Base-by-base conservation (phyloP, 2,797 vertebrate genomes). In the Poecilia gillii region DNA sequence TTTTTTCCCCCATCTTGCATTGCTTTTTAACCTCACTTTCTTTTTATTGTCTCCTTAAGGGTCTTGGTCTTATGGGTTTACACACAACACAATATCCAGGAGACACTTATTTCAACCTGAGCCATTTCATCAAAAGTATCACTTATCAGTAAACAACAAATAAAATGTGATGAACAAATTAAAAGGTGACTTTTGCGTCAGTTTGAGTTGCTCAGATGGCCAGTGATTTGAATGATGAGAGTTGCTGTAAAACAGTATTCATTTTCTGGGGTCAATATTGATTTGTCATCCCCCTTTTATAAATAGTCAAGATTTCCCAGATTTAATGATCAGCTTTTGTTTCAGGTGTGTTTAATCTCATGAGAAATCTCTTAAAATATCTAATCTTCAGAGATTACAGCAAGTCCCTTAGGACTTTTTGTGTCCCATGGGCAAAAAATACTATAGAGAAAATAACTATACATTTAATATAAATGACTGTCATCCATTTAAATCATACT, bases 401-500 rank as follows among this genome's bases (percentile, higher is more conserved):
- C 0, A 23, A 51, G 49, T 23, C 49, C 20, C 20, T 51, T 8
- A 51, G 49, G 49, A 23, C 7, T 33, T 12, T 73, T 57, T 31
- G 77, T 57, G 74, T 74, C 25, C 73, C 1, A 59, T 84, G 59
- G 80, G 78, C 66, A 73, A 59, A 83, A 79, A 51, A 23, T 23
- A 8, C 18, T 23, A 76, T 39, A 75, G 57, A 41, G 78, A 73
- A 79, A 73, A 77, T 47, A 62, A 53, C 49, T 81, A 43, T 36
- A 14, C 6, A 49, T 59, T 77, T 68, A 74, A 76, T 84, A 45
- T 43, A 81, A 84, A 73, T 87, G 73, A 82, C 74, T 82, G 53
- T 64, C 70, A 80, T 76, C 81, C 82, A 87, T 73, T 78, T 62
- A 82, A 80, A 79, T 79, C 74, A 83, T 57, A 71, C 39, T 78